Evolutionary conservation across 2,888 invertebrate species (phyloP), one percentile per base, ranked within the genome.

Genomic region (Siphlonurus alternatus): DNA sequence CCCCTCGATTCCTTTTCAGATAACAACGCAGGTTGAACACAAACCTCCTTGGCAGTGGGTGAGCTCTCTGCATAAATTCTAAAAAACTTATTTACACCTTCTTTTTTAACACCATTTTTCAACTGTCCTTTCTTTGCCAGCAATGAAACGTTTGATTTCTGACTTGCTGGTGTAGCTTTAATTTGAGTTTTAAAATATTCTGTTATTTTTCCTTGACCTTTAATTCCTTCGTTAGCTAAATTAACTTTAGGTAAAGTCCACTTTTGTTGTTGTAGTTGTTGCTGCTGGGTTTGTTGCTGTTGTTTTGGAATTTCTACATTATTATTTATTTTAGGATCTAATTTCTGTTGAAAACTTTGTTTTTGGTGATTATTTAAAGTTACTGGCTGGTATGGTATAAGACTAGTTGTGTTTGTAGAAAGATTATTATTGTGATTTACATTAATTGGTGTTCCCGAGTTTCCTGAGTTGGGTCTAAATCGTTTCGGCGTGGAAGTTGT

Each of bases 151-250:
- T 38, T 38, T 10, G 38, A 38, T 23, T 38, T 38, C 15, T 38
- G 38, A 38, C 15, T 38, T 5, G 15, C 38, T 10, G 38, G 15
- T 38, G 82, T 81, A 25, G 86, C 83, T 77, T 89, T 90, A 79
- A 88, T 85, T 76, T 89, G 89, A 67, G 88, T 85, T 74, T 87
- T 90, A 75, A 89, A 91, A 75, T 86, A 91, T 72, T 89, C 89
- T 24, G 88, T 88, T 73, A 91, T 91, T 76, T 89, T 88, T 62
- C 88, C 89, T 75, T 88, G 89, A 67, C 77, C 75, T 69, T 62
- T 66, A 61, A 65, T 65, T 66, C 64, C 59, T 64, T 63, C 61
- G 38, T 22, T 61, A 25, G 64, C 59, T 60, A 53, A 61, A 65
- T 64, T 23, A 61, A 62, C 60, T 53, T 64, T 65, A 66, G 23